Base-by-base conservation (phyloP, 2,113 vertebrate genomes). In the Alosa alosa region DNA sequence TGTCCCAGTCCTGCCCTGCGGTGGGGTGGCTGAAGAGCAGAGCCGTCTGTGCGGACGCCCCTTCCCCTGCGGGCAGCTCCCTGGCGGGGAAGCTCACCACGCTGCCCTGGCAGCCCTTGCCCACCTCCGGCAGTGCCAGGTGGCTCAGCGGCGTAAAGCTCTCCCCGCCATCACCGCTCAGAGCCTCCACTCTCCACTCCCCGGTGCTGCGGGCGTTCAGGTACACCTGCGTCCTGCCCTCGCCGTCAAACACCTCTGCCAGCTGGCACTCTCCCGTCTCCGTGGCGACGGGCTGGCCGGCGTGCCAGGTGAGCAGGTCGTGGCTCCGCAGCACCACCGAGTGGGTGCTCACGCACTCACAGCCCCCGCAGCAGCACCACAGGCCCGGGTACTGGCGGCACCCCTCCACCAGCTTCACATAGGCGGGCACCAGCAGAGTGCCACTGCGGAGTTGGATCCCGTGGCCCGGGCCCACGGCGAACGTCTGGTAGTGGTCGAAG, bases 401-500 rank as follows among this genome's bases (percentile, higher is more conserved):
- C 3, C 52, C 52, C 52, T 55, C 52, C 52, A 55, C 52, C 52
- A 9, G 92, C 85, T 95, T 96, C 75, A 92, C 1, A 0, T 96
- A 95, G 0, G 95, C 95, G 0, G 96, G 96, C 55, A 96, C 90
- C 1, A 95, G 86, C 86, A 97, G 82, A 0, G 94, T 90, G 1
- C 95, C 96, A 0, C 92, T 94, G 2, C 18, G 7, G 39, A 95
- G 82, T 85, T 95, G 95, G 0, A 95, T 8, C 0, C 96, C 96
- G 0, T 96, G 96, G 15, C 96, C 96, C 0, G 96, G 96, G 0
- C 96, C 96, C 50, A 96, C 94, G 0, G 95, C 95, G 31, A 97
- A 94, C 0, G 96, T 95, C 81, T 95, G 95, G 94, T 95, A 96
- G 0, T 22, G 86, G 9, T 83, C 64, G 39, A 94, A 94, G 93